These are phyloP conservation scores for Tetragonula clypearis DNA, from an alignment of 1,140 invertebrate species.

Conservation along the genomic window DNA sequence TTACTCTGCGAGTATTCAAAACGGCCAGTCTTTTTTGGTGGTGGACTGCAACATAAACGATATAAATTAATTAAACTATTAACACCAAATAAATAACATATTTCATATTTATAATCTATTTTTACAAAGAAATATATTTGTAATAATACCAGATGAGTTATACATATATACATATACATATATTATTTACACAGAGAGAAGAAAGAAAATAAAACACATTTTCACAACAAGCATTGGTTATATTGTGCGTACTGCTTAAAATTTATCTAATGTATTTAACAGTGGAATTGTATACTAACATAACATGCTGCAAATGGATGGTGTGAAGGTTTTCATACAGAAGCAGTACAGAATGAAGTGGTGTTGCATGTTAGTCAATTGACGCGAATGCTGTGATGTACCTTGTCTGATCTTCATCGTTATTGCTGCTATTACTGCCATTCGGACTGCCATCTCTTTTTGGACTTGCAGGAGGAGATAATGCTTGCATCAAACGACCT, in stretches of 20 bases:
- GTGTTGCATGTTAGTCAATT: constrained; percentile 68
- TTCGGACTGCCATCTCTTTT: constrained; percentile 79
- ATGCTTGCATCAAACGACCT: constrained; percentile 92
- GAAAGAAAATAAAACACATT: background rate
- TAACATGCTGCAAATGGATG: constrained; percentile 52
- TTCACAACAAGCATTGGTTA: constrained; percentile 16
- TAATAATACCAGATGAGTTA: background rate
- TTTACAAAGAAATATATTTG: background rate
- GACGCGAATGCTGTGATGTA: constrained; percentile 69
- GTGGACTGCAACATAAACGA: constrained; percentile 78
- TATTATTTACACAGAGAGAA: background rate
- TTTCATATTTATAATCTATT: constrained; percentile 7
- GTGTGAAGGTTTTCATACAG: constrained; percentile 57
- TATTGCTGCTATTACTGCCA: constrained; percentile 76
- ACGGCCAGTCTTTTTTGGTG: constrained; percentile 81
- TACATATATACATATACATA: background rate
- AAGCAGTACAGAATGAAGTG: constrained; percentile 55
- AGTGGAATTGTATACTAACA: constrained; percentile 62
- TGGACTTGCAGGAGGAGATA: constrained; percentile 92
- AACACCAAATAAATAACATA: constrained; percentile 18
- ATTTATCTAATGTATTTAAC: constrained; percentile 33
- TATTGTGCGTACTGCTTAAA: constrained; percentile 25
- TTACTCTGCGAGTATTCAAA: constrained; percentile 77
- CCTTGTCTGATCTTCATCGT: constrained; percentile 80
- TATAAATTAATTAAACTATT: constrained; percentile 21